Evolutionary conservation across 2,888 invertebrate species (phyloP).

Genomic region (Allophyes oxyacanthae): DNA sequence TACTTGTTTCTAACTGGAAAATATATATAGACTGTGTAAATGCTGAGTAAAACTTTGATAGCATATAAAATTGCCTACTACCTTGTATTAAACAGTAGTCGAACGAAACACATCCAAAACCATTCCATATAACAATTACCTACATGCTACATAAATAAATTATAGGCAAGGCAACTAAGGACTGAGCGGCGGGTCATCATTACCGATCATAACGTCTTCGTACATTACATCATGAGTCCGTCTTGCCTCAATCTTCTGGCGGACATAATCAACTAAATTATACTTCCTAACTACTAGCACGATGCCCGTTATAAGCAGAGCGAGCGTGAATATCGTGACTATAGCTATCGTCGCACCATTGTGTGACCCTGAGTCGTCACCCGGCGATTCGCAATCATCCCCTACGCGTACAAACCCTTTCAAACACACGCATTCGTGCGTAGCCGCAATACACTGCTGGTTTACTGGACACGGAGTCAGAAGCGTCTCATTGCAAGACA

Average conservation of each 20-base stretch:
- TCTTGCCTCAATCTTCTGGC: slow-evolving; percentile 77
- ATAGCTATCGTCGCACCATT: slow-evolving; percentile 74
- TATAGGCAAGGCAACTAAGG: slow-evolving; percentile 69
- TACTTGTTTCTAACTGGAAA: slow-evolving; percentile 1
- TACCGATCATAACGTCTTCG: slow-evolving; percentile 89
- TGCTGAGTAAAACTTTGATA: not conserved
- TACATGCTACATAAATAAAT: slow-evolving; percentile 56
- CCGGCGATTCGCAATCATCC: slow-evolving; percentile 67
- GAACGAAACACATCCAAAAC: slow-evolving; percentile 45
- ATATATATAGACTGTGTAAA: too few species aligned
- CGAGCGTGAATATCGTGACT: slow-evolving; percentile 78
- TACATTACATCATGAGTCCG: slow-evolving; percentile 84
- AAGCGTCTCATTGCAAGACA: slow-evolving; percentile 78
- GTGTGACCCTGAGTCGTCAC: slow-evolving; percentile 43
- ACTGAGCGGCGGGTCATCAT: slow-evolving; percentile 85
- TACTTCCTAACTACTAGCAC: slow-evolving; percentile 83
- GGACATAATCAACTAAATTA: slow-evolving; percentile 79
- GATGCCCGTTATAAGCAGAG: slow-evolving; percentile 77
- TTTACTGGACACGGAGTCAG: slow-evolving; percentile 71
- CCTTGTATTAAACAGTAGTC: not conserved
- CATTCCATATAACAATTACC: slow-evolving; percentile 46
- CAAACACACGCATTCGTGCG: slow-evolving; percentile 72
- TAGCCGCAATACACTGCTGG: slow-evolving; percentile 72
- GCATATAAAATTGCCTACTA: too few species aligned
- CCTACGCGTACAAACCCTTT: slow-evolving; percentile 68